Evolutionary conservation across 2,113 vertebrate species (phyloP).

Genomic region (Chaenocephalus aceratus): DNA sequence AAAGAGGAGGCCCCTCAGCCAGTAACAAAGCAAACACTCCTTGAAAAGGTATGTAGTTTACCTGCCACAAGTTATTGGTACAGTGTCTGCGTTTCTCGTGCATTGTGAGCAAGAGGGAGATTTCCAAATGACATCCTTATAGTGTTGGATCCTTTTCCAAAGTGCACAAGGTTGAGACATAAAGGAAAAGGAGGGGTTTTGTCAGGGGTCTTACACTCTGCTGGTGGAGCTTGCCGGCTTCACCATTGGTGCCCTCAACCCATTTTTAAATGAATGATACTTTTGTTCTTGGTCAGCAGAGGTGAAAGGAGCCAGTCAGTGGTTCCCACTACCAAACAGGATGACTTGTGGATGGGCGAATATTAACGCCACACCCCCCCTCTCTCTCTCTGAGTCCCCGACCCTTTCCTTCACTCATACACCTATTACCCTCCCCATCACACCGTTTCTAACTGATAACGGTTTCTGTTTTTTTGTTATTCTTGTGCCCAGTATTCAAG

Average conservation of each 20-base stretch:
- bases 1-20: constrained; percentile 50
- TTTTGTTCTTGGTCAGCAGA: constrained; percentile 97
- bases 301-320: constrained; percentile 97
- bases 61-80: constrained; percentile 47
- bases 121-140: constrained; percentile 83
- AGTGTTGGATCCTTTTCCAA: constrained; percentile 85
- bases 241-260: constrained; percentile 89
- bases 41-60: constrained; percentile 55
- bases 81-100: constrained; percentile 78
- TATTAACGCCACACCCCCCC: constrained; percentile 48
- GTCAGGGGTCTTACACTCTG: constrained; percentile 87
- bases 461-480: constrained; percentile 1
- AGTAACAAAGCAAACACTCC: constrained; percentile 67
- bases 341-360: constrained; percentile 82
- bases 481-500: background rate
- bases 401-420: constrained; percentile 36
- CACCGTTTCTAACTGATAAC: constrained; percentile 14
- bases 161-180: constrained; percentile 79
- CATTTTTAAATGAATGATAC: constrained; percentile 94
- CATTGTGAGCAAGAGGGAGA: constrained; percentile 72
- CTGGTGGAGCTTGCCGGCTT: constrained; percentile 86
- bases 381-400: constrained; percentile 10
- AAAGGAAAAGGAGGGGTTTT: constrained; percentile 69
- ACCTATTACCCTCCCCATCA: constrained; percentile 6
- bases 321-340: constrained; percentile 84